Percentiles rank a stretch among this genome's conserved stretches.
Evolutionary conservation across 2,113 vertebrate genomes (phyloP).

Genomic region (Pedetes capensis): DNA sequence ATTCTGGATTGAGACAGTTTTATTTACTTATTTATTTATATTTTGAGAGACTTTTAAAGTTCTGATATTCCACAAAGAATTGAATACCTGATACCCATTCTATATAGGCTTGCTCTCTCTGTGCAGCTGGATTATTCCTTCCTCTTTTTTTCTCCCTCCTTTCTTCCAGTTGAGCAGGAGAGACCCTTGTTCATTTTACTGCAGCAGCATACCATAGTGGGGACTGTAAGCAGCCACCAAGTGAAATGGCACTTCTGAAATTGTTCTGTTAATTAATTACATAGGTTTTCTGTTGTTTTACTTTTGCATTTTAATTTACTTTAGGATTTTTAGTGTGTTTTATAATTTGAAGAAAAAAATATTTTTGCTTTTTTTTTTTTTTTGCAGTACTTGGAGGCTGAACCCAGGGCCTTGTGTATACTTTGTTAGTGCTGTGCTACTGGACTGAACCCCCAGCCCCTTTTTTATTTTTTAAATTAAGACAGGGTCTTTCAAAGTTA

Average conservation of each 20-base stretch:
- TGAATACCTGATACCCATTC: not conserved
- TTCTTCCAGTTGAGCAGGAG: not conserved
- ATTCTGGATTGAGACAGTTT: not conserved
- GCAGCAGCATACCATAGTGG: not conserved
- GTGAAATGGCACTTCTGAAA: not conserved
- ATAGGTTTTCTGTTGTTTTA: not conserved
- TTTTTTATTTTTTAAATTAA: no score
- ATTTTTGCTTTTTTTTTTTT: no score
- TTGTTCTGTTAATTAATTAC: not conserved
- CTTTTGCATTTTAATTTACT: not conserved
- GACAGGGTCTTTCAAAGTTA: no score
- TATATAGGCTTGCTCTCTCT: not conserved
- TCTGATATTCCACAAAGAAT: not conserved
- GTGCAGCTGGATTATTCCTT: not conserved
- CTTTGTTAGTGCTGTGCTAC: no score
- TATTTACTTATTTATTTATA: not conserved
- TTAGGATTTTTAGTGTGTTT: not conserved
- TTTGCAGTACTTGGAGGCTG: no score
- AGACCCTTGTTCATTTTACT: not conserved
- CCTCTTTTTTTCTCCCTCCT: not conserved
- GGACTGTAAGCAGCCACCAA: not conserved
- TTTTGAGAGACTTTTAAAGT: slow-evolving; percentile 26
- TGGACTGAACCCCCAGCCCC: no score
- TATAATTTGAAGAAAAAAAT: not conserved
- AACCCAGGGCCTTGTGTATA: no score